Percentiles rank a stretch among this genome's conserved stretches.
Conservation (phyloP, 1,140 invertebrate species). For the Drosophila chauvacae region DNA sequence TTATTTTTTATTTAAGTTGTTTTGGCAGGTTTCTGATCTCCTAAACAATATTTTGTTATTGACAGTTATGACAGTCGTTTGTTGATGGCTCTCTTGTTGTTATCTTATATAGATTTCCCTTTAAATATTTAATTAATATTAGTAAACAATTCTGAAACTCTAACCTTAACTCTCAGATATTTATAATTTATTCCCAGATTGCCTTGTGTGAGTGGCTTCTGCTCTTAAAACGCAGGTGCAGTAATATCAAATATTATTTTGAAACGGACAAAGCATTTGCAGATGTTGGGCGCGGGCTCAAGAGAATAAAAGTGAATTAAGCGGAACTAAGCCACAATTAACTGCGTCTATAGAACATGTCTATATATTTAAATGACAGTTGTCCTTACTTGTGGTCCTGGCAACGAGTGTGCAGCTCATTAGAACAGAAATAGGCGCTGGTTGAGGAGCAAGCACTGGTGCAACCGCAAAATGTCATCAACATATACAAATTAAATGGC, state of each 20-base stretch:
- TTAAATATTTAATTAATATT: no score
- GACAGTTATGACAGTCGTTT: background rate
- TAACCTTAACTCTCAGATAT: no score
- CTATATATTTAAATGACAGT: conserved; percentile 1
- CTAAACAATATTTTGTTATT: background rate
- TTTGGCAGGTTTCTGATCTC: conserved; percentile 18
- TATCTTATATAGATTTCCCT: background rate
- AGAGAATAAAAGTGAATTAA: conserved; percentile 15
- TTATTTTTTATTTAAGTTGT: no score
- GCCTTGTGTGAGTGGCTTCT: background rate
- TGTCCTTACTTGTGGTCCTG: no score
- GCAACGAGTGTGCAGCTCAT: conserved; percentile 27
- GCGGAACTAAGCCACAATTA: conserved; percentile 46
- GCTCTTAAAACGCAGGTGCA: conserved; percentile 11
- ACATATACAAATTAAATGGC: conserved; percentile 55
- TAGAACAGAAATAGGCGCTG: background rate
- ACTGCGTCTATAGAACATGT: background rate
- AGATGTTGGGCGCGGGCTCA: background rate
- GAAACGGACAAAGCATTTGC: conserved; percentile 1
- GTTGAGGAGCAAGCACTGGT: background rate
- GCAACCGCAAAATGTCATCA: conserved; percentile 42
- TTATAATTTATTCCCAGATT: background rate
- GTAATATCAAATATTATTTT: conserved; percentile 17
- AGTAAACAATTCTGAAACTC: no score
- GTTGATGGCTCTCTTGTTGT: background rate